Evolutionary conservation across 2,113 vertebrate genomes (phyloP), one percentile per base, ranked within the genome.

Genomic region (Heterocephalus glaber): DNA sequence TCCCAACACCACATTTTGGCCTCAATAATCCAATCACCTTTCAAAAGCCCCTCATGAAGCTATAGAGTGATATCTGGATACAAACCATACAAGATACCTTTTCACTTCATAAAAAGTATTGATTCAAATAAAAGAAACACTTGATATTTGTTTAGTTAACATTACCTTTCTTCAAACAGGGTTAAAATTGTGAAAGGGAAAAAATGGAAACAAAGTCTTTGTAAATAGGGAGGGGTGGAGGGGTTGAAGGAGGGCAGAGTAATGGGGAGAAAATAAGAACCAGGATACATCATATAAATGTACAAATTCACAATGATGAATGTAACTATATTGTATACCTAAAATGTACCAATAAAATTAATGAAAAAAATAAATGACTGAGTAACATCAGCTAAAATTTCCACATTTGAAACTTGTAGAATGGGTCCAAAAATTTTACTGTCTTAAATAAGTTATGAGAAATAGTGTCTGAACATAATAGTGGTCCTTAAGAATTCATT

Each of bases 131-230:
- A 95, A 87, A 90, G 90, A 63, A 85, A 8, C 58, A 38, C 12
- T 89, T 38, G 90, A 77, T 33, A 83, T 54, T 35, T 94, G 44
- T 92, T 93, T n/a, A 58, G 61, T 49, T 94, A 92, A 90, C 26
- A 84, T 60, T 93, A 63, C 44, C 24, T 12, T 96, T 65, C 85
- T 68, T 38, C 14, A 49, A n/a, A 83, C 66, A 58, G 11, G 17
- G 12, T 70, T 93, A 44, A 96, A 58, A 95, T 10, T 79, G 3
- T 87, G 35, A n/a, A n/a, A n/a, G n/a, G n/a, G n/a, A n/a, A n/a
- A n/a, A n/a, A n/a, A n/a, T n/a, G n/a, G n/a, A n/a, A n/a, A n/a
- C n/a, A n/a, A n/a, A n/a, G n/a, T n/a, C n/a, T n/a, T n/a, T n/a
- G n/a, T n/a, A n/a, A n/a, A n/a, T n/a, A n/a, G n/a, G n/a, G n/a